Evolutionary conservation across 35 echinoderm and acorn worm genomes (phyloP).

Genomic region (Amphiura filiformis): DNA sequence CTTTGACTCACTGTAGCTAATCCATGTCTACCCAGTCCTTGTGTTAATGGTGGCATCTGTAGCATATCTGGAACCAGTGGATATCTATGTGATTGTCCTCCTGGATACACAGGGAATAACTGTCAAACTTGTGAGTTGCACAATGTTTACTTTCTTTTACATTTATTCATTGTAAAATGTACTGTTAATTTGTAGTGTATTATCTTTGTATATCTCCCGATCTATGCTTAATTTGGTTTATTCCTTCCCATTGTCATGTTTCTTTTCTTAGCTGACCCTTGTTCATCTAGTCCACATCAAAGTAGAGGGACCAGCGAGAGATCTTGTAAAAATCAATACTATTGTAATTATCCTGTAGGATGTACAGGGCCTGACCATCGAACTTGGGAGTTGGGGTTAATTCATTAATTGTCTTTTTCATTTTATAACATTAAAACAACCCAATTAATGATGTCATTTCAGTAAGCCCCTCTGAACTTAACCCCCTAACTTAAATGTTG

Average conservation of each 20-base stretch:
- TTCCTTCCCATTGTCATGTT: not conserved
- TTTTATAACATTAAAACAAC: not conserved
- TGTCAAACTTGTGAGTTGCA: not conserved
- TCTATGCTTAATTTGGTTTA: not conserved
- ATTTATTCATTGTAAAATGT: too few relatives aligned
- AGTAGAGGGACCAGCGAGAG: not conserved
- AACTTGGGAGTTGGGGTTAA: not conserved
- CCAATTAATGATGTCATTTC: too few relatives aligned
- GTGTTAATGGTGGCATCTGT: not conserved
- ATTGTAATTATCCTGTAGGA: not conserved
- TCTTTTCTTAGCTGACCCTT: not conserved
- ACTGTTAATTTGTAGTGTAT: not conserved
- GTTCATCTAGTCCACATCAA: not conserved
- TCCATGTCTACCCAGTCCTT: slow-evolving; percentile 2
- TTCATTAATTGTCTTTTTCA: not conserved
- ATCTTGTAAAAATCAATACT: not conserved
- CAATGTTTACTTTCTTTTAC: not conserved
- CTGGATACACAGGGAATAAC: not conserved
- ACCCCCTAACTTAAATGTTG: too few relatives aligned
- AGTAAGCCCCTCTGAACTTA: too few relatives aligned
- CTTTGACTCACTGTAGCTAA: not conserved
- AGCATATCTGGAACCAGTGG: not conserved
- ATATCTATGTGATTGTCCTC: not conserved
- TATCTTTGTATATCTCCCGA: not conserved
- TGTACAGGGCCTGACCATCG: not conserved